A percentile compares a stretch with the other conserved stretches of the same genome.
phyloP scores from a whole-genome alignment of 2,888 invertebrate genomes.

The Gryllus longicercus region DNA sequence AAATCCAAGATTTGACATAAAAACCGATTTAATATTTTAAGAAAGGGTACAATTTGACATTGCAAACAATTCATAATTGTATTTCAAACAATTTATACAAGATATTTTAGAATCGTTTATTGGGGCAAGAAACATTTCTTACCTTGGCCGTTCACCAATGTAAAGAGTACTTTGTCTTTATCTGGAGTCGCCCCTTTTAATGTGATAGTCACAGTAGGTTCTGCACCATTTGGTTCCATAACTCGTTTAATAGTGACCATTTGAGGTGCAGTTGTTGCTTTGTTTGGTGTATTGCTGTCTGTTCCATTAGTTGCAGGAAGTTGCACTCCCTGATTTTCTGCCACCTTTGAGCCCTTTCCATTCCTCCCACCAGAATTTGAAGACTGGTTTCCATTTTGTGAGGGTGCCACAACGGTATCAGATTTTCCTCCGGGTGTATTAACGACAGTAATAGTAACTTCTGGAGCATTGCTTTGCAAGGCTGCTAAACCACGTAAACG shows the following conservation, averaged over 20 bases:
- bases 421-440: slow-evolving; percentile 43
- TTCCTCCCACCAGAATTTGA: slow-evolving; percentile 34
- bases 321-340: slow-evolving; percentile 29
- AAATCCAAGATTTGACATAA: too few species aligned
- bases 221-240: slow-evolving; percentile 61
- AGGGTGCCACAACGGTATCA: slow-evolving; percentile 32
- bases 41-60: background rate
- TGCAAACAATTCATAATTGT: too few species aligned
- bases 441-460: slow-evolving; percentile 51
- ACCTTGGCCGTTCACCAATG: slow-evolving; percentile 54
- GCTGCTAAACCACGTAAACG: slow-evolving; percentile 46
- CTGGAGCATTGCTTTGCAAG: slow-evolving; percentile 45
- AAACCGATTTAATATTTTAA: background rate
- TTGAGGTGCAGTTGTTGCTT: slow-evolving; percentile 39
- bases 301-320: slow-evolving; percentile 27
- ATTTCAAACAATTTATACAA: too few species aligned
- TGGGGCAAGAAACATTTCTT: slow-evolving; percentile 24
- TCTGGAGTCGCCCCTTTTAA: slow-evolving; percentile 69
- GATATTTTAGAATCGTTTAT: too few species aligned
- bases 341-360: slow-evolving; percentile 36
- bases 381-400: slow-evolving; percentile 22
- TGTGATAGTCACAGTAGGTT: slow-evolving; percentile 73
- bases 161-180: slow-evolving; percentile 70
- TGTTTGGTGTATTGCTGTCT: slow-evolving; percentile 30
- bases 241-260: slow-evolving; percentile 72